Percentiles rank a stretch among this genome's conserved stretches.
Evolutionary conservation across 2,888 invertebrate species (phyloP).

Genomic region (Himalopsyche tibetana): DNA sequence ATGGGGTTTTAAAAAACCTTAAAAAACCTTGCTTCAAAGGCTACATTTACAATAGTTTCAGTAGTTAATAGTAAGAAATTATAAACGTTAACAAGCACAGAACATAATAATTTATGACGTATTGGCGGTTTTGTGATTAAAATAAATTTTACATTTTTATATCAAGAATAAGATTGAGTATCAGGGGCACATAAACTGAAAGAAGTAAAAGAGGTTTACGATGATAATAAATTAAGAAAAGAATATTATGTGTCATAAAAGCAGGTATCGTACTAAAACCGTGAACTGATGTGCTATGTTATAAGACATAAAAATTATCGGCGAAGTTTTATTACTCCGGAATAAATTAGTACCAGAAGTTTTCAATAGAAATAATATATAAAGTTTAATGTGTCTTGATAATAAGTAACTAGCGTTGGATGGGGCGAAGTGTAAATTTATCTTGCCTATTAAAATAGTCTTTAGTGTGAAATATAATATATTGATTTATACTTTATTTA

Average conservation of each 20-base stretch:
- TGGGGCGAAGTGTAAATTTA: background rate
- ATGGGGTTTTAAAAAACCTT: too few relatives aligned
- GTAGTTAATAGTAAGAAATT: too few relatives aligned
- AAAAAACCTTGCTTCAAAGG: too few relatives aligned
- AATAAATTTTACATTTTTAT: too few relatives aligned
- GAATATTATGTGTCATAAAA: conserved; percentile 9
- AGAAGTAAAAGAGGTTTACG: background rate
- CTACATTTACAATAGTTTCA: too few relatives aligned
- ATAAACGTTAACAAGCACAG: too few relatives aligned
- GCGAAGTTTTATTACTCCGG: background rate
- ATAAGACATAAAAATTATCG: conserved; percentile 11
- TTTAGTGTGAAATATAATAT: background rate
- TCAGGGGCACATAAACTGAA: background rate
- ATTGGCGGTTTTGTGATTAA: too few relatives aligned
- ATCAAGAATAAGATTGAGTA: background rate
- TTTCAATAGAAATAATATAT: background rate
- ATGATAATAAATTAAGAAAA: conserved; percentile 1
- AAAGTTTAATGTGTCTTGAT: background rate
- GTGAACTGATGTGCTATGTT: background rate
- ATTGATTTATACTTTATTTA: too few relatives aligned
- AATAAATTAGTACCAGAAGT: conserved; percentile 1
- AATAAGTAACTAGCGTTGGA: background rate
- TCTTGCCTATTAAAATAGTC: background rate
- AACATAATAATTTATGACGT: too few relatives aligned
- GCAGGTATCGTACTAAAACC: background rate